Evolutionary conservation across 2,888 invertebrate species (phyloP).

Genomic region (Ariolimax columbianus): DNA sequence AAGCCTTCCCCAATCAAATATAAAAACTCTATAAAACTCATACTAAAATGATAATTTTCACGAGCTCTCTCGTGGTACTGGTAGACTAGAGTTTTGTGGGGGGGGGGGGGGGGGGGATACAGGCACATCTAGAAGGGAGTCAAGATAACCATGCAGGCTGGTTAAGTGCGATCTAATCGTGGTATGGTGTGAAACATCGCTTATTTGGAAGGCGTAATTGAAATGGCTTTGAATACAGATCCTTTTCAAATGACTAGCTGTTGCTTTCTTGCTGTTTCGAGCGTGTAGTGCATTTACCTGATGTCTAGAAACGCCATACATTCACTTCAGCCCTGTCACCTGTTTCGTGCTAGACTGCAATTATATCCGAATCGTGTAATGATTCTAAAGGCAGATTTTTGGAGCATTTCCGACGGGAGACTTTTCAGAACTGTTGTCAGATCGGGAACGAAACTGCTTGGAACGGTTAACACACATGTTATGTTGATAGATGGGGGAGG

Average conservation of each 20-base stretch:
- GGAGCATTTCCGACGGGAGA: not conserved
- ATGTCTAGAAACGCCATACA: not conserved
- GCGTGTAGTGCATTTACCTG: not conserved
- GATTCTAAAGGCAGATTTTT: not conserved
- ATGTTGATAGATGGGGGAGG: not conserved
- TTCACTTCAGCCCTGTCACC: not conserved
- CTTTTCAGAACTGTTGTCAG: not conserved
- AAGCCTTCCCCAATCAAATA: too few species aligned
- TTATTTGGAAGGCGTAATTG: not conserved
- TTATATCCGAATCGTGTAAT: not conserved
- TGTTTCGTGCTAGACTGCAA: not conserved
- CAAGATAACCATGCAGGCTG: not conserved
- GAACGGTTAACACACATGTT: not conserved
- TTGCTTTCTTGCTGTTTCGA: not conserved
- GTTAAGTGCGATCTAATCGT: slow-evolving; percentile 7
- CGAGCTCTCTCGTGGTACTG: too few species aligned
- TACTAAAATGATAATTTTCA: not conserved
- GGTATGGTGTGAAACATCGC: not conserved
- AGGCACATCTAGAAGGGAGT: not conserved
- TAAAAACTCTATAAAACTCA: too few species aligned
- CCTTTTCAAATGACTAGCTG: not conserved
- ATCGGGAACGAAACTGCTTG: not conserved
- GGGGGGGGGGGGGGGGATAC: too few species aligned
- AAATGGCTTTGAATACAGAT: not conserved
- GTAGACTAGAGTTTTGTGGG: too few species aligned